Base-by-base conservation (phyloP, 35 echinoderm and acorn worm species). In the Diadema setosum region DNA sequence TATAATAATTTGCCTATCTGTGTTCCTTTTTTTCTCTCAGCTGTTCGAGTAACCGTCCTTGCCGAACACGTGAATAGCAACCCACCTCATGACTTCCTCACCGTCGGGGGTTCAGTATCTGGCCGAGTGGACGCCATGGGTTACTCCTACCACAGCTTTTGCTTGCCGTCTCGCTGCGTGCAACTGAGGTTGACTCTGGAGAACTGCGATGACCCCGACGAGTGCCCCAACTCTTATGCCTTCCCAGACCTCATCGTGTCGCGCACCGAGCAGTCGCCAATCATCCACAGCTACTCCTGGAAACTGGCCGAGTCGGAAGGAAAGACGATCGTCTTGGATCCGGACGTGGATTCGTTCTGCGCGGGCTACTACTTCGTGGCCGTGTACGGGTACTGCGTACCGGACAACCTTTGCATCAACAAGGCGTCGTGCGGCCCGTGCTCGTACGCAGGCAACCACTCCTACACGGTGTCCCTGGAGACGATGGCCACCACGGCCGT, bases 301-400 rank as follows among this genome's bases (percentile, higher is more conserved):
- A 90, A 90, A 43, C 42, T 90, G 20, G 88, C 80, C 30, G 50
- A 74, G 15, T 39, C 70, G 5, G 58, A 45, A 35, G 32, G 49
- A 45, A 46, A 59, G 6, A 67, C 25, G 3, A 65, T 90, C 37
- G 34, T 25, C 12, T 34, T 90, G 5, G 16, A 40, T n/a, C 78
- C 27, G 6, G 76, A 26, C 3, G 88, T 83, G 4, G 15, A 40
- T 0, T 45, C 48, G 23, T 83, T 83, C 26, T 82, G 64, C 15
- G 18, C 80, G 43, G 88, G 88, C 5, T 80, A 90, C 42, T 90
- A 90, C 59, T 90, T 83, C 36, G 27, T 90, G 2, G 88, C 76
- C n/a, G 80, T 90, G 8, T 90, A 90, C 37, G 88, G 88, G 14
- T 90, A 76, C 73, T 90, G 88, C 65, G 81, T 76, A 18, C 88